Percentiles rank a stretch among this genome's conserved stretches.
These are phyloP conservation scores for Centropristis striata DNA, from an alignment of 2,113 vertebrate genomes.

Conservation along the genomic window DNA sequence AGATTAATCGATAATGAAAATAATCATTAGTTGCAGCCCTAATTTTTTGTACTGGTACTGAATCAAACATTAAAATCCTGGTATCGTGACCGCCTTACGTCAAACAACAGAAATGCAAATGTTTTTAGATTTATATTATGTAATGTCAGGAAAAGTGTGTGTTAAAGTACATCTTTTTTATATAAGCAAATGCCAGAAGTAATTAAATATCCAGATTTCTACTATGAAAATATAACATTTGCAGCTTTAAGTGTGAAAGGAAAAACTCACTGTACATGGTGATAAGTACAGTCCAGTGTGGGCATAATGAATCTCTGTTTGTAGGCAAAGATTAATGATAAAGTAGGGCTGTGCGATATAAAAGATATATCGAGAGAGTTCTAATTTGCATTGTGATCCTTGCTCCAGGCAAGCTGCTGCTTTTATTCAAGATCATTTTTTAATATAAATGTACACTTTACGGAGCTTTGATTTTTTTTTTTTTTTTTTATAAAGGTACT, in stretches of 20 bases:
- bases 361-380: too few species aligned
- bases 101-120: neutral
- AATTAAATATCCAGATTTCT: neutral
- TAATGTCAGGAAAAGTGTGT: neutral
- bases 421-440: too few species aligned
- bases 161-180: neutral
- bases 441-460: too few species aligned
- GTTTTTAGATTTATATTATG: neutral
- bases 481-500: too few species aligned
- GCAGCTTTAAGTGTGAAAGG: neutral
- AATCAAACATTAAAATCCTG: too few species aligned
- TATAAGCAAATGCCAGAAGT: neutral
- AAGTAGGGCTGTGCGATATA: too few species aligned
- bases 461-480: too few species aligned
- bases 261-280: neutral
- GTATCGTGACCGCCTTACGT: neutral
- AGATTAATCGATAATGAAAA: too few species aligned
- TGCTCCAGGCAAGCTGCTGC: too few species aligned
- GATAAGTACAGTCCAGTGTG: neutral
- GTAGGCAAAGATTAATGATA: neutral
- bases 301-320: neutral
- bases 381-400: too few species aligned
- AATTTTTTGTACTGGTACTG: too few species aligned
- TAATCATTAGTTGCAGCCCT: too few species aligned
- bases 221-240: neutral